These are phyloP conservation scores for Spodoptera littoralis DNA, from an alignment of 2,888 invertebrate species.

Conservation along the genomic window DNA sequence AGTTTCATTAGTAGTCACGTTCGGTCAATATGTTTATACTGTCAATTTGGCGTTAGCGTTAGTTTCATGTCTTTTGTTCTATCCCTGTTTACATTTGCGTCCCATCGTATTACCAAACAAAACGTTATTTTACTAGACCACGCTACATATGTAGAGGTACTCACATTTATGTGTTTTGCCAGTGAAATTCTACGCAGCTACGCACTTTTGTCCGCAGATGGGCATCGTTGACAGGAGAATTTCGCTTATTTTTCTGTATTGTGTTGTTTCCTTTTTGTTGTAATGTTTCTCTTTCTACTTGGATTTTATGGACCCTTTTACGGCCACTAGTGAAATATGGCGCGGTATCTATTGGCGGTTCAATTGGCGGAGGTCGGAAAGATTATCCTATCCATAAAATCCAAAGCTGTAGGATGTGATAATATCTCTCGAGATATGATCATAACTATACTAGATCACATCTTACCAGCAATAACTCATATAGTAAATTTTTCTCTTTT, in stretches of 20 bases:
- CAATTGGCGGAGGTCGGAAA: no score
- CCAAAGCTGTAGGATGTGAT: no score
- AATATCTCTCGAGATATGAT: no score
- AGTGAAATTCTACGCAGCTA: not conserved
- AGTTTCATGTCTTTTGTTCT: conserved; percentile 30
- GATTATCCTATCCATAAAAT: no score
- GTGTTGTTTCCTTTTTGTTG: not conserved
- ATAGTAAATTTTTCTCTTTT: no score
- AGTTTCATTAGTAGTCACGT: conserved; percentile 29
- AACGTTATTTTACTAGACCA: conserved; percentile 30
- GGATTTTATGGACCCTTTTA: no score
- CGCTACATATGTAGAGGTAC: conserved; percentile 3
- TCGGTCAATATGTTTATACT: conserved; percentile 39
- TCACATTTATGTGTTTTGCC: not conserved
- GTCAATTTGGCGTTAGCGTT: conserved; percentile 27
- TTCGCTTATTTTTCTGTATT: not conserved
- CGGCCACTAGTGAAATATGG: no score
- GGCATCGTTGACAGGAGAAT: conserved; percentile 7
- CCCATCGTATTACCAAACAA: conserved; percentile 31
- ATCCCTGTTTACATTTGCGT: conserved; percentile 30
- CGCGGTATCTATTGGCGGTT: no score
- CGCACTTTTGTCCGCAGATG: conserved; percentile 3
- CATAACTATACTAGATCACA: no score
- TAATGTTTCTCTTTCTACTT: not conserved
- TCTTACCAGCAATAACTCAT: no score